Percentiles rank a stretch among this genome's conserved stretches.
Evolutionary conservation across 2,113 vertebrate genomes (phyloP).

Genomic region (Crotalus viridis): DNA sequence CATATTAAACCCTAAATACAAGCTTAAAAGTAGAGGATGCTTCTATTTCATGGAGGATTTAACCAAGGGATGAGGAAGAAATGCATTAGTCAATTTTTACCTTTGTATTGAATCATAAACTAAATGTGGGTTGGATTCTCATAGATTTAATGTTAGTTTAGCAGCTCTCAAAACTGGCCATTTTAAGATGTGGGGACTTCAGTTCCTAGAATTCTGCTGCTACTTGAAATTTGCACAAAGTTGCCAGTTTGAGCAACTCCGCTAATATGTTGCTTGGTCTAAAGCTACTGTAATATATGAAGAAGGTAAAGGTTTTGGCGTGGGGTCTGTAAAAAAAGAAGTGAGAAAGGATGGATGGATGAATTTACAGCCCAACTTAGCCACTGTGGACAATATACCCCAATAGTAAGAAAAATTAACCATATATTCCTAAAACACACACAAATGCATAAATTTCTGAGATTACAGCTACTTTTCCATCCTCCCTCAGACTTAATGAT

Average conservation of each 20-base stretch:
- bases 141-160: neutral
- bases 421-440: neutral
- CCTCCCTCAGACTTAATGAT: neutral
- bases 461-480: neutral
- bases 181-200: neutral
- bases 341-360: neutral
- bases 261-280: neutral
- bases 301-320: neutral
- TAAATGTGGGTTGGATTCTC: neutral
- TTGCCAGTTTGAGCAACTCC: neutral
- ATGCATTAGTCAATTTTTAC: neutral
- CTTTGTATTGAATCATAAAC: neutral
- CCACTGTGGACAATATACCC: neutral
- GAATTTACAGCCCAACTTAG: neutral
- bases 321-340: neutral
- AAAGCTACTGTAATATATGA: neutral
- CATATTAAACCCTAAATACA: neutral
- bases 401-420: neutral
- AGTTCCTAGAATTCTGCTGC: neutral
- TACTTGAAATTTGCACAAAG: neutral
- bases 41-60: neutral
- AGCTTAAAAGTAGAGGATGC: neutral
- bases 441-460: neutral
- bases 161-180: neutral
- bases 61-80: neutral